Conservation (phyloP, 1,140 invertebrate species). For the Acromyrmex charruanus region DNA sequence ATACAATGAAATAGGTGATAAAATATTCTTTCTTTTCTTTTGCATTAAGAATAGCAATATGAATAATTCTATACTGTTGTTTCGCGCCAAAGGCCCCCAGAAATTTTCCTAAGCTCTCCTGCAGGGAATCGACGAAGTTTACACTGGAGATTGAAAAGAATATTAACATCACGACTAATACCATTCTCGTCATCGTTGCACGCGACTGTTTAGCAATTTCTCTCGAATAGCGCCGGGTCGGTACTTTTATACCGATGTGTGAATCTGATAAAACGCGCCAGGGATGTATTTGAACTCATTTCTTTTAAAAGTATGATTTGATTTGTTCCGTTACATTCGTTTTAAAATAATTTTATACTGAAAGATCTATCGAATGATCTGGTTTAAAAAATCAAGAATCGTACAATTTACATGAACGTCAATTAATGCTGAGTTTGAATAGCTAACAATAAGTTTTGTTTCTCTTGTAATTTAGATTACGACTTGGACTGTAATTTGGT, state of each 20-base stretch:
- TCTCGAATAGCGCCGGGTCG: not conserved
- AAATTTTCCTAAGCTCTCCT: conserved; percentile 72
- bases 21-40: not conserved
- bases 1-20: not conserved
- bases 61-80: conserved; percentile 67
- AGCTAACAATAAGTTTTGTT: not conserved
- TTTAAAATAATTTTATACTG: not conserved
- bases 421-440: not conserved
- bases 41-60: not conserved
- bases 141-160: conserved; percentile 45
- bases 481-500: not conserved
- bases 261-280: conserved; percentile 60
- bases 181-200: conserved; percentile 66
- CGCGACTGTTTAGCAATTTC: conserved; percentile 50
- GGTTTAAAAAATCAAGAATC: not conserved
- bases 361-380: not conserved
- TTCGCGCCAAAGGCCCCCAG: conserved; percentile 59
- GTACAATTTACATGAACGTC: not conserved
- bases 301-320: not conserved
- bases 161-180: conserved; percentile 30
- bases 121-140: conserved; percentile 54
- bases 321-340: not conserved
- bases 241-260: conserved; percentile 66
- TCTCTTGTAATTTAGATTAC: not conserved
- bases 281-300: conserved; percentile 12